A percentile compares a stretch with the other conserved stretches of the same genome.
These are phyloP conservation scores for Heterodera carotae DNA, from an alignment of 1,140 invertebrate genomes.

Conservation along the genomic window DNA sequence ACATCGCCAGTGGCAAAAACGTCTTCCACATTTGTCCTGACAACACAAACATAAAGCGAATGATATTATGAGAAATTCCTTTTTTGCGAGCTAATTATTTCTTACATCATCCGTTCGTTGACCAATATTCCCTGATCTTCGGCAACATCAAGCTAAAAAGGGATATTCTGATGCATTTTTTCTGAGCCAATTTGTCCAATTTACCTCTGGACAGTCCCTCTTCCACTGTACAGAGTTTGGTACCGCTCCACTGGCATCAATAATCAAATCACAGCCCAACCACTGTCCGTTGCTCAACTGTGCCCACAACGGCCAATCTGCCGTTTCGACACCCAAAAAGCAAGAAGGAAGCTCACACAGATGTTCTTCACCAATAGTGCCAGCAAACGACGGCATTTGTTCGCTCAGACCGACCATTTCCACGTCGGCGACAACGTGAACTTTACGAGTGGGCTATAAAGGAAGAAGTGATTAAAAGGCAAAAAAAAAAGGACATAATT, in stretches of 20 bases:
- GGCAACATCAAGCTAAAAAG: conserved; percentile 66
- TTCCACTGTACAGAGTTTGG: conserved; percentile 68
- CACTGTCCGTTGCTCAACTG: conserved; percentile 22
- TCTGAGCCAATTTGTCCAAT: not conserved
- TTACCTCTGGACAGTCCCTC: conserved; percentile 41
- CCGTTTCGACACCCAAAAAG: conserved; percentile 1
- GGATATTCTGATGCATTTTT: too few relatives aligned
- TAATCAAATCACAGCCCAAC: conserved; percentile 83
- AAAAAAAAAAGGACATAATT: conserved; percentile 12
- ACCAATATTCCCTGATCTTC: conserved; percentile 73
- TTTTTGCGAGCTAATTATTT: not conserved
- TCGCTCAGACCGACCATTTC: conserved; percentile 21
- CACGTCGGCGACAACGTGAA: conserved; percentile 39
- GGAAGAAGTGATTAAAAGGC: conserved; percentile 13
- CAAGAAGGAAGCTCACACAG: not conserved
- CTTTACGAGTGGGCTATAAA: conserved; percentile 8
- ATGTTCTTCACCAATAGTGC: not conserved
- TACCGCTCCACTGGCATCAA: conserved; percentile 90
- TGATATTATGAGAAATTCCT: too few relatives aligned
- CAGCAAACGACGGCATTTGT: not conserved
- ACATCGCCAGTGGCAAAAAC: conserved; percentile 94
- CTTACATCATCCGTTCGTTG: conserved; percentile 75
- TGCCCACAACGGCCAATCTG: conserved; percentile 33
- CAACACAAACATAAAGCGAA: not conserved
- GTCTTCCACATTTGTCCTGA: conserved; percentile 75